Conservation (phyloP, 2,797 vertebrate genomes). For the Galaxias olidus region DNA sequence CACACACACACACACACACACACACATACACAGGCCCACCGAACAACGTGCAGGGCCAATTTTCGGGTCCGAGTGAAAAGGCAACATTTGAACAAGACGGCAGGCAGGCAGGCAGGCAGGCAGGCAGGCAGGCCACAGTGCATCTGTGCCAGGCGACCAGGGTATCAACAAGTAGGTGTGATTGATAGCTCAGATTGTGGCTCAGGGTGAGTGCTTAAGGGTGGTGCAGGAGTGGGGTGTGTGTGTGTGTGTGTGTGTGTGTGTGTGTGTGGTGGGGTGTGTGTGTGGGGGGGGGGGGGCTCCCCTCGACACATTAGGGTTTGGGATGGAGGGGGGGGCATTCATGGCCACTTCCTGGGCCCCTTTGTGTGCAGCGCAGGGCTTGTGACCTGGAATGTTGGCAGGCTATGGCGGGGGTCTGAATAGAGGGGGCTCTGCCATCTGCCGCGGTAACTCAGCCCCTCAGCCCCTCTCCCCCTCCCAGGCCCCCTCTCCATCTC, state of each 20-base stretch:
- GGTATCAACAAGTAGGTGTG: slow-evolving; percentile 12
- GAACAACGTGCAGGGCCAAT: background rate
- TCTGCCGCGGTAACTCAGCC: slow-evolving; percentile 66
- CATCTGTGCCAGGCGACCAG: background rate
- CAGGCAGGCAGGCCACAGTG: background rate
- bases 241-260: too few species aligned
- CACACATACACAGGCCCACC: background rate
- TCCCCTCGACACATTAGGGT: slow-evolving; percentile 2
- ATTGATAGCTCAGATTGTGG: slow-evolving; percentile 14
- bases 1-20: background rate
- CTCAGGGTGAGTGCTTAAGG: too few species aligned
- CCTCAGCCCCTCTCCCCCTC: slow-evolving; percentile 43
- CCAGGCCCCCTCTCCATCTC: too few species aligned
- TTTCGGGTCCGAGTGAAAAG: slow-evolving; percentile 2
- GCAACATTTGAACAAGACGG: background rate
- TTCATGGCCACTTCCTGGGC: slow-evolving; percentile 13
- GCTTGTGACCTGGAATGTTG: slow-evolving; percentile 67
- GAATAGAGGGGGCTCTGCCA: slow-evolving; percentile 44
- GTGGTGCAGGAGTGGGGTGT: too few species aligned
- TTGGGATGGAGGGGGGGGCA: slow-evolving; percentile 4
- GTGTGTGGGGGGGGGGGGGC: background rate
- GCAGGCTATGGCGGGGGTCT: slow-evolving; percentile 46
- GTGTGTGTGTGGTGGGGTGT: too few species aligned
- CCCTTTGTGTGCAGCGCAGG: slow-evolving; percentile 30
- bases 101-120: background rate